phyloP scores from a whole-genome alignment of 92 coral and sea anemone genomes.

The Porites cylindrica region DNA sequence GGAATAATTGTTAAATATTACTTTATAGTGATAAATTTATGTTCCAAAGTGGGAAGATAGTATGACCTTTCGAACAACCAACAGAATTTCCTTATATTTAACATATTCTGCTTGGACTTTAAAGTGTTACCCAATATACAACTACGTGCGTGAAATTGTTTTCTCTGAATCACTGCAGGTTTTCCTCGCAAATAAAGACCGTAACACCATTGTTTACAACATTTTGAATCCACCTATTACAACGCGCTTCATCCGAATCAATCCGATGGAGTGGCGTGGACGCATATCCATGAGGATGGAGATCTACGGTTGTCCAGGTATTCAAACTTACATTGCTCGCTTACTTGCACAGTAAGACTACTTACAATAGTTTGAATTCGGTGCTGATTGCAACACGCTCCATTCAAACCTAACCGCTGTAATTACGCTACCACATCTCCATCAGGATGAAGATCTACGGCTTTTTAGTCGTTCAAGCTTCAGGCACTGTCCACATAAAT shows the following conservation, averaged over 20 bases:
- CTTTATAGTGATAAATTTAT: too few species aligned
- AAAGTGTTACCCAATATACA: too few species aligned
- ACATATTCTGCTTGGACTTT: too few species aligned
- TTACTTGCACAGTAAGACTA: not conserved
- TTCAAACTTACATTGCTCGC: not conserved
- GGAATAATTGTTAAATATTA: too few species aligned
- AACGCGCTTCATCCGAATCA: not conserved
- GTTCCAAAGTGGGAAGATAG: too few species aligned
- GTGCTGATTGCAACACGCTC: not conserved
- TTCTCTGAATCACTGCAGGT: not conserved
- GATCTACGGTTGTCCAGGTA: constrained; percentile 39
- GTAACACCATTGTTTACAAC: not conserved
- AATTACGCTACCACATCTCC: not conserved
- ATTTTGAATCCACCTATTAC: constrained; percentile 16
- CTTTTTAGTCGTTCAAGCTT: not conserved
- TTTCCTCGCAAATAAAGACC: constrained; percentile 2
- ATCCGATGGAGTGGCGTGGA: constrained; percentile 1
- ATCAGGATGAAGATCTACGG: constrained; percentile 16
- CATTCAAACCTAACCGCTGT: not conserved
- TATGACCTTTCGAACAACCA: too few species aligned
- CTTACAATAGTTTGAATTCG: not conserved
- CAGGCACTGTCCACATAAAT: not conserved
- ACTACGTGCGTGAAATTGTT: too few species aligned
- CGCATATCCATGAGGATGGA: constrained; percentile 21
- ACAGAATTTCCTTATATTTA: not conserved